phyloP scores from a whole-genome alignment of 2,797 vertebrate genomes.

The Muraenolepis orangiensis region DNA sequence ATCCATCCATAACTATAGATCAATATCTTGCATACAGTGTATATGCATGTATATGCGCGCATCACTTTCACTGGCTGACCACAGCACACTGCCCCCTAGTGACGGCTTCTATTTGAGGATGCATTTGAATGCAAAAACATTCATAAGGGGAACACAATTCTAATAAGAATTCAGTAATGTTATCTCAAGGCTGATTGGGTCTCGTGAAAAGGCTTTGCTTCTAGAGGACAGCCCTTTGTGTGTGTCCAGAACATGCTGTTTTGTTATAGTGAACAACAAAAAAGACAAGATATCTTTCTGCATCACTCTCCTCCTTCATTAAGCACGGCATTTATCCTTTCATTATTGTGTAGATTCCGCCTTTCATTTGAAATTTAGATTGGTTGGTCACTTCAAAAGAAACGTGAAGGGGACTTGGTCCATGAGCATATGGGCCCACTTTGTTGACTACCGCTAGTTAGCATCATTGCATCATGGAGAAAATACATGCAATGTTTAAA shows the following conservation, averaged over 20 bases:
- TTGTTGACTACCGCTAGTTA: constrained; percentile 85
- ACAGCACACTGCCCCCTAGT: not conserved
- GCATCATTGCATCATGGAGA: constrained; percentile 88
- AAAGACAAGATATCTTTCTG: constrained; percentile 72
- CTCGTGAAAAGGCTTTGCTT: constrained; percentile 55
- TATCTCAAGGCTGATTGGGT: constrained; percentile 65
- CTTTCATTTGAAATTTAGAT: constrained; percentile 97
- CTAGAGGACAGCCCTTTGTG: constrained; percentile 55
- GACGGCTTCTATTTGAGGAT: not conserved
- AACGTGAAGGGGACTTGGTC: constrained; percentile 81
- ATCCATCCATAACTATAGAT: not conserved
- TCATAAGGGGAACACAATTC: constrained; percentile 39
- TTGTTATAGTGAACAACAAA: constrained; percentile 68
- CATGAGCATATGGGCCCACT: constrained; percentile 78
- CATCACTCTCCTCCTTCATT: constrained; percentile 77
- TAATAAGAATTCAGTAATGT: constrained; percentile 66
- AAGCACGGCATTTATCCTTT: constrained; percentile 76
- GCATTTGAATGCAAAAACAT: not conserved
- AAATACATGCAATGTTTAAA: constrained; percentile 80
- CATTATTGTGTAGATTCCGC: constrained; percentile 91
- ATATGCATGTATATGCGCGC: not conserved
- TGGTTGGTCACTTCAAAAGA: constrained; percentile 92
- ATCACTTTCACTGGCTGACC: not conserved
- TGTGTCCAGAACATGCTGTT: constrained; percentile 67
- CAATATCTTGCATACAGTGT: not conserved